A percentile compares a stretch with the other conserved stretches of the same genome.
Evolutionary conservation across 2,797 vertebrate genomes (phyloP).

Genomic region (Prunella strophiata): DNA sequence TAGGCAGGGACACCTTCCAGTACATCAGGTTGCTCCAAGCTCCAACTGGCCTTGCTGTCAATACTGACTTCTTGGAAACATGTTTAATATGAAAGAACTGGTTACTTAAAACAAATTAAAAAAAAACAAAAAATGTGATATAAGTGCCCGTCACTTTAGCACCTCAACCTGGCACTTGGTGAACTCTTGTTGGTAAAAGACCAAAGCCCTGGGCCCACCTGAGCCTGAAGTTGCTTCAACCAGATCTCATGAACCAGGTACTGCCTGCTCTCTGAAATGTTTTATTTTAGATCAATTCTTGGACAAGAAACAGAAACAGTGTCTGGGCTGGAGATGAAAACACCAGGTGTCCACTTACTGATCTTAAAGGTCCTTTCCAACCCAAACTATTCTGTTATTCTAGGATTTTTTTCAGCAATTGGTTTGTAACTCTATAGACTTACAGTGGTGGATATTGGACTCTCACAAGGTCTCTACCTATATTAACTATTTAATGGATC

Average conservation of each 20-base stretch:
- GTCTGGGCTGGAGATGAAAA: not conserved
- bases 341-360: accelerated
- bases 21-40: no score
- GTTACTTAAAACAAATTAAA: not conserved
- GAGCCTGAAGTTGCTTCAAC: not conserved
- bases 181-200: not conserved
- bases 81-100: not conserved
- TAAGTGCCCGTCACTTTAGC: accelerated
- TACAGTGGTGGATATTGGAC: not conserved
- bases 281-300: not conserved
- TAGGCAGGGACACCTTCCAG: not conserved
- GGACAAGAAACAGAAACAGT: not conserved
- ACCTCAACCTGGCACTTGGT: not conserved
- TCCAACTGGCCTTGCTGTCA: no score
- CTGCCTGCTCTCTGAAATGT: not conserved
- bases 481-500: not conserved
- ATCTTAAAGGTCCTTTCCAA: not conserved
- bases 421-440: not conserved
- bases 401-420: not conserved
- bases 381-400: not conserved
- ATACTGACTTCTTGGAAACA: not conserved
- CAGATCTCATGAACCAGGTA: not conserved
- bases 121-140: not conserved
- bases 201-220: not conserved
- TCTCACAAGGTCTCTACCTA: not conserved